phyloP scores from a whole-genome alignment of 2,113 vertebrate genomes.

The Ptilorrhoa leucosticta region DNA sequence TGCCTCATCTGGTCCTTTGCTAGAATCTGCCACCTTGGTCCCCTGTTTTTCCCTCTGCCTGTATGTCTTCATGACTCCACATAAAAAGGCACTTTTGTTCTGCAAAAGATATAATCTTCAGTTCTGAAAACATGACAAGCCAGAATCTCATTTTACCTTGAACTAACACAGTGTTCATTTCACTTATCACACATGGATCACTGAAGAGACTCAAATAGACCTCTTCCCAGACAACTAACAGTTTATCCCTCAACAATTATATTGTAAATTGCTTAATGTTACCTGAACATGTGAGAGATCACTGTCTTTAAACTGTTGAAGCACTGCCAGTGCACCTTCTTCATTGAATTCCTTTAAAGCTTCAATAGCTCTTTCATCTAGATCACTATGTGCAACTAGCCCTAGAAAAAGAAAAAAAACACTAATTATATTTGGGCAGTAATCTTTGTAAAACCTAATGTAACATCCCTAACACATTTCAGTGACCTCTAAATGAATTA shows the following conservation, averaged over 20 bases:
- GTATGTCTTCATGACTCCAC: slow-evolving; percentile 99
- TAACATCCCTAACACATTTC: not conserved
- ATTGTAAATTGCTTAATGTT: slow-evolving; percentile 25
- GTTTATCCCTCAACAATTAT: not conserved
- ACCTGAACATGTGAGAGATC: slow-evolving; percentile 99
- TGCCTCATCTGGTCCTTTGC: slow-evolving; percentile 95
- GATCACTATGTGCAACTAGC: slow-evolving; percentile 94
- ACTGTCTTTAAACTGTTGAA: slow-evolving; percentile 98
- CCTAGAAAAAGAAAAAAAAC: slow-evolving; percentile 72
- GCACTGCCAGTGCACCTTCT: slow-evolving; percentile 94
- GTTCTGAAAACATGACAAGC: not conserved
- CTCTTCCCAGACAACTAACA: not conserved
- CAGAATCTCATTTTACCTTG: not conserved
- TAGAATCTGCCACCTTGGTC: slow-evolving; percentile 92
- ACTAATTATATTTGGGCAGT: not conserved
- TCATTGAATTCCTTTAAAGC: slow-evolving; percentile 98
- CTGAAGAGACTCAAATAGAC: not conserved
- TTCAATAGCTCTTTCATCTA: slow-evolving; percentile 96
- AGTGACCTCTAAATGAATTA: not conserved
- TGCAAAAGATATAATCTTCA: slow-evolving; percentile 54
- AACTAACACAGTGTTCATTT: not conserved
- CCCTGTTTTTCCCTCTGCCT: slow-evolving; percentile 98
- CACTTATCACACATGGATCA: not conserved
- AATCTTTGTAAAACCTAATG: not conserved
- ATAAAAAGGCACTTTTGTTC: slow-evolving; percentile 99